These are phyloP conservation scores for Sipunculus nudus DNA, from an alignment of 2,888 invertebrate species.

Conservation along the genomic window DNA sequence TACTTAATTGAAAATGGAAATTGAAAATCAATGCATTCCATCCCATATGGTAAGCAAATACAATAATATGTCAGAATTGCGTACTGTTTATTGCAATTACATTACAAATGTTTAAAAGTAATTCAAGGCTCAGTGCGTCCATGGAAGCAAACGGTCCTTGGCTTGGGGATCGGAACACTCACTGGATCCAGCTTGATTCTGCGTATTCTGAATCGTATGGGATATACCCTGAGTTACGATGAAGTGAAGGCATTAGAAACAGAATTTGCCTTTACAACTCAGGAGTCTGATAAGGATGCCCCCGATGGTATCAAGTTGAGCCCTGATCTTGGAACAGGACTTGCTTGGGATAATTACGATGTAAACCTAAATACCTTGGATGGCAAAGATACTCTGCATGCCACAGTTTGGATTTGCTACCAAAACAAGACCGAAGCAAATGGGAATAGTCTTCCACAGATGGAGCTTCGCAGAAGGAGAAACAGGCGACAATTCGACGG, in stretches of 20 bases:
- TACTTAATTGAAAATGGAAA: no score
- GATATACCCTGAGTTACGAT: conserved; percentile 24
- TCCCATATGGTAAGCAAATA: no score
- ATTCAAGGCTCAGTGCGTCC: conserved; percentile 20
- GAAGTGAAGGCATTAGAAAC: conserved; percentile 30
- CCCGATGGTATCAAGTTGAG: conserved; percentile 20
- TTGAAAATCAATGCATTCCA: no score
- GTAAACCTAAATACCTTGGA: conserved; percentile 32
- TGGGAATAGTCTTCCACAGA: no score
- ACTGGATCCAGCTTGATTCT: conserved; percentile 23
- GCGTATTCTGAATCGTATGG: conserved; percentile 27
- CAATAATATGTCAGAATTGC: no score
- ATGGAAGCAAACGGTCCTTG: conserved; percentile 26
- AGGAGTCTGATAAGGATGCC: conserved; percentile 6
- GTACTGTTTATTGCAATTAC: no score
- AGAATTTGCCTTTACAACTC: conserved; percentile 16
- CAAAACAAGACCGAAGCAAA: conserved; percentile 24
- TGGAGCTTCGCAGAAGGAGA: no score
- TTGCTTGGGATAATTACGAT: conserved; percentile 37
- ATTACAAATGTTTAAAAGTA: no score
- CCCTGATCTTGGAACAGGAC: conserved; percentile 16
- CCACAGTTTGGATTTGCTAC: conserved; percentile 35
- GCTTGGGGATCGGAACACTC: conserved; percentile 24
- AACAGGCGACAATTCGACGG: no score
- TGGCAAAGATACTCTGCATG: conserved; percentile 31